Conservation (phyloP, 2,888 invertebrate species). For the Coelinius sp. region DNA sequence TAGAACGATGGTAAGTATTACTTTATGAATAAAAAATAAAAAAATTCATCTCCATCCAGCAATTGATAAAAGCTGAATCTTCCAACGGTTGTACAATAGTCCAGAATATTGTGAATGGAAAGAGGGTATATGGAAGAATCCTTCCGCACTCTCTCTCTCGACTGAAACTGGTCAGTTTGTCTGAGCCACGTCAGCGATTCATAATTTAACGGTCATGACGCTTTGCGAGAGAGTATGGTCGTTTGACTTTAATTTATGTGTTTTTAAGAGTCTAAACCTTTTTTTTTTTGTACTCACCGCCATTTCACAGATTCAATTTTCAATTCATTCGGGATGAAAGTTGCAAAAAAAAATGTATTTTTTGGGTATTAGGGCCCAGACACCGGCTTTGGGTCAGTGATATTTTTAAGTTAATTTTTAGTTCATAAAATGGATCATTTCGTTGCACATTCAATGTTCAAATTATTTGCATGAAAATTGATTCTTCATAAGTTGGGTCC, state of each 20-base stretch:
- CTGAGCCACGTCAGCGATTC: conserved; percentile 61
- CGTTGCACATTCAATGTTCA: neutral
- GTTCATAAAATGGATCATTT: neutral
- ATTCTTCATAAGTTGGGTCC: neutral
- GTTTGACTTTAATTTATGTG: conserved; percentile 69
- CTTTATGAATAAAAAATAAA: neutral
- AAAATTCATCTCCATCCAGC: neutral
- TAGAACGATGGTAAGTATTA: neutral
- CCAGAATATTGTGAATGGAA: neutral
- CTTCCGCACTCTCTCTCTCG: neutral
- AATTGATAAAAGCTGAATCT: neutral
- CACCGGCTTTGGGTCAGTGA: neutral
- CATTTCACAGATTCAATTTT: conserved; percentile 12
- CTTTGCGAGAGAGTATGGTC: conserved; percentile 56
- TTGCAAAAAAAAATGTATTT: neutral
- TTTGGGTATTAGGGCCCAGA: neutral
- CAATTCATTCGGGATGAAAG: neutral
- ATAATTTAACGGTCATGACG: conserved; percentile 67
- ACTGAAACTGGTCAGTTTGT: conserved; percentile 18
- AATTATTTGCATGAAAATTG: neutral
- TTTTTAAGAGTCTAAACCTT: conserved; percentile 59
- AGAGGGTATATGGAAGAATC: neutral
- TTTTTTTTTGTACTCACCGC: neutral
- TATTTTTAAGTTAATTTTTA: neutral
- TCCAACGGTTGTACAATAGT: neutral